Conservation (phyloP, 2,888 invertebrate species). For the Troilus luridus region DNA sequence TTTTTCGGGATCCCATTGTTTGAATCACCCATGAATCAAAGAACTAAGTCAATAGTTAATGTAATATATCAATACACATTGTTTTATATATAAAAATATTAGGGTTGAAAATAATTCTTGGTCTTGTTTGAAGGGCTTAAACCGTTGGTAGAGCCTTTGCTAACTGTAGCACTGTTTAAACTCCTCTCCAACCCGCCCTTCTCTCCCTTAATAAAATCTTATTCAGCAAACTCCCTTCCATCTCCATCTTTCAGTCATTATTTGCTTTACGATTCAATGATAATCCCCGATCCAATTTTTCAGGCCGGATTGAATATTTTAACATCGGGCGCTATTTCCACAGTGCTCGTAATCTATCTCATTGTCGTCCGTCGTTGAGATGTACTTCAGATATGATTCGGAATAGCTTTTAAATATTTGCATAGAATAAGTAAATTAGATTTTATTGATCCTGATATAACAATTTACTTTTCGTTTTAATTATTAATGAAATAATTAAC, state of each 20-base stretch:
- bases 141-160: background rate
- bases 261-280: slow-evolving; percentile 33
- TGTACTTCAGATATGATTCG: background rate
- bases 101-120: background rate
- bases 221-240: slow-evolving; percentile 2
- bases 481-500: no score
- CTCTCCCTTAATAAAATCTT: slow-evolving; percentile 32
- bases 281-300: slow-evolving; percentile 15
- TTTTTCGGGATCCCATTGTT: no score
- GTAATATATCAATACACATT: background rate
- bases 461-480: no score
- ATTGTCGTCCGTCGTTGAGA: background rate
- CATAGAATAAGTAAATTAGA: no score
- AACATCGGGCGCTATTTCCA: background rate
- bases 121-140: background rate
- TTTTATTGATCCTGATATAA: no score
- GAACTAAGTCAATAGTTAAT: background rate
- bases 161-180: slow-evolving; percentile 24
- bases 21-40: no score
- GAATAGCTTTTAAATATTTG: background rate
- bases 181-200: background rate
- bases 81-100: background rate
- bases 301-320: background rate
- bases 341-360: background rate
- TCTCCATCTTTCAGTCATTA: slow-evolving; percentile 17